Evolutionary conservation across 2,888 invertebrate species (phyloP), one percentile per base, ranked within the genome.

Genomic region (Punctoribates punctum): DNA sequence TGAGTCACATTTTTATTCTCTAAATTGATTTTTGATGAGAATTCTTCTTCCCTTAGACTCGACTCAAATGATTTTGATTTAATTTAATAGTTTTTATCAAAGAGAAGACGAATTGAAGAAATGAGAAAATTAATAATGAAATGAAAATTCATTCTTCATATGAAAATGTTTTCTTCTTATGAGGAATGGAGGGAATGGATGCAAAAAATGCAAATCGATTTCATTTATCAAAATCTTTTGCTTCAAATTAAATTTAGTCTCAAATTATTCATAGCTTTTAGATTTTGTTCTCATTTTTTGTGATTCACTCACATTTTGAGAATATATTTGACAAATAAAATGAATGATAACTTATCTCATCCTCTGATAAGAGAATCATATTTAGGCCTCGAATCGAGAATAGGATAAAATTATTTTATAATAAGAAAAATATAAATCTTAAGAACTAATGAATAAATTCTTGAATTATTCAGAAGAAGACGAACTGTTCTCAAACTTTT

Each of bases 11-110:
- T 60, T 62, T 62, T 62, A 23, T 15, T 62, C 17, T 62, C 4
- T 62, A 62, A 62, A 62, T 62, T 62, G 62, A 62, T 62, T 62
- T 62, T 62, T 62, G n/a, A 62, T 60, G 60, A 60, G 27, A 60
- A 25, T 60, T 60, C 34, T 29, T 60, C n/a, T 23, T 25, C 25
- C 13, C 2, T 23, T 8, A 23, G n/a, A 20, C 20, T 51, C 11
- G 17, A 17, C 51, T 57, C 25, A 1, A 62, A 34, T 34, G 13
- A 62, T 62, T 62, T 62, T 29, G 25, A 29, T 62, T 62, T 34
- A 62, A 62, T 62, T 62, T 62, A 62, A 62, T 62, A 62, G 62
- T 62, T 62, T 62, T 34, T n/a, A 23, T 13, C 1, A 27, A 60
- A 62, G 13, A 62, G 15, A 62, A 62, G 15, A 34, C 29, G 29